phyloP scores from a whole-genome alignment of 2,113 vertebrate genomes.

The Platysteira castanea region DNA sequence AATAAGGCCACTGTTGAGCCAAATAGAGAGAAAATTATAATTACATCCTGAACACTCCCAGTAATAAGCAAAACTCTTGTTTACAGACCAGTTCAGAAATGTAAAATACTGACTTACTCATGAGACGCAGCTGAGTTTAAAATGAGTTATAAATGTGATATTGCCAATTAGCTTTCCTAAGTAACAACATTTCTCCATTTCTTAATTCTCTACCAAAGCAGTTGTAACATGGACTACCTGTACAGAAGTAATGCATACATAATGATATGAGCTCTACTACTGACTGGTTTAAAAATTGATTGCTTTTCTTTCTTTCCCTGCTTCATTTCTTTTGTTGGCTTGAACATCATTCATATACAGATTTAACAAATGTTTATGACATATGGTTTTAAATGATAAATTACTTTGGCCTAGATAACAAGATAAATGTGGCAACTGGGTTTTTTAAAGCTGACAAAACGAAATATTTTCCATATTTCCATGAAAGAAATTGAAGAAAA shows the following conservation, averaged over 20 bases:
- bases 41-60: not conserved
- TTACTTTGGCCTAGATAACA: not conserved
- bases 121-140: not conserved
- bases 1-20: not conserved
- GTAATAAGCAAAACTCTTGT: not conserved
- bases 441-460: not conserved
- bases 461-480: not conserved
- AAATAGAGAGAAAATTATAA: not conserved
- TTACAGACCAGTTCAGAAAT: not conserved
- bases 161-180: not conserved
- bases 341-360: not conserved
- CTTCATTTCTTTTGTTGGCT: not conserved
- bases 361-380: not conserved
- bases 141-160: not conserved
- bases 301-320: not conserved
- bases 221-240: not conserved
- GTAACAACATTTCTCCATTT: not conserved
- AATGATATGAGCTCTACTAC: not conserved
- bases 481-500: not conserved
- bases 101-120: not conserved
- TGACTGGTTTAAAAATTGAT: not conserved
- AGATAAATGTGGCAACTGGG: not conserved
- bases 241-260: not conserved
- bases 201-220: not conserved
- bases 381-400: not conserved